Base-by-base conservation (phyloP, 2,113 vertebrate genomes). In the Motacilla alba region DNA sequence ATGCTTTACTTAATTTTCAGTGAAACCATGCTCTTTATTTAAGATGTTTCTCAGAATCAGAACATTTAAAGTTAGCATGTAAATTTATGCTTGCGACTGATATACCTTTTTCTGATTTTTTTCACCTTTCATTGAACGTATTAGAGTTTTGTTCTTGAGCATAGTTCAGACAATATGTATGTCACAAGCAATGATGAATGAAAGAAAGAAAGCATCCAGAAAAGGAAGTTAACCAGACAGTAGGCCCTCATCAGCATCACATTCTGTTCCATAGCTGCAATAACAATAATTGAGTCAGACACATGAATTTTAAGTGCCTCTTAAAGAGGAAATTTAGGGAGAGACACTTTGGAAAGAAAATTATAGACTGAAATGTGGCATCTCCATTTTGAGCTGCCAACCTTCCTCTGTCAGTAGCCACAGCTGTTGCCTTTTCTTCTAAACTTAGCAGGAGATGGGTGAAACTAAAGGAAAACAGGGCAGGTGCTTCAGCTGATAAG, bases 141-240 rank as follows among this genome's bases (percentile, higher is more conserved):
- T 96, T 93, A 97, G 83, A 93, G 70, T 67, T 92, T 94, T 96
- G 92, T 76, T 86, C 93, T 94, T 84, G 96, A 97, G 97, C 94
- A 85, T 58, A 79, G 49, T 92, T 96, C 95, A 77, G 16, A 96
- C 96, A 97, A 97, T 83, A 96, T 89, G 87, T 43, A 37, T 96
- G 97, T 98, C 98, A 98, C 93, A 96, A 97, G 91, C 96, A 97
- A 98, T 97, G 94, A 95, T 83, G 73, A 90, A 82, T 92, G 75
- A 93, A 95, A 96, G 96, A 90, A 96, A 93, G 92, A 60, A 96
- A 96, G 94, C 92, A 96, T 78, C 83, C 91, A 89, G 93, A 96
- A 95, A 97, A 73, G 87, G 59, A 94, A 96, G 93, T 85, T 95
- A 97, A 96, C 95, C 94, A 96, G 97, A 96, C 95, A 97, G 95